Conservation (phyloP, 2,797 vertebrate species). For the Amazona ochrocephala region DNA sequence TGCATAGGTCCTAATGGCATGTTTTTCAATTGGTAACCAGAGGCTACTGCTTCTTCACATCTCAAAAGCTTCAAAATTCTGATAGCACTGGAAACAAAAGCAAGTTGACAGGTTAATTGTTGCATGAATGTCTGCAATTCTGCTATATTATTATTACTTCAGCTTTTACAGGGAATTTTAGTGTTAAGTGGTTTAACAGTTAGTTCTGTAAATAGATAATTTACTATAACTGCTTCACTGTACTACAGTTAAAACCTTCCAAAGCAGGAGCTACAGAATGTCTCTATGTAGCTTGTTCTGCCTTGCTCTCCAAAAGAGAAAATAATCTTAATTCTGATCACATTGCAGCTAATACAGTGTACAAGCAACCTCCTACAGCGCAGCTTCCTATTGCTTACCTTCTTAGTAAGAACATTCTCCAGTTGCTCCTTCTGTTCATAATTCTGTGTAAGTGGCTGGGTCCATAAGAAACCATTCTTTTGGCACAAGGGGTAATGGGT, state of each 20-base stretch:
- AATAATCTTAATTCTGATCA: neutral
- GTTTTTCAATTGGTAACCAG: neutral
- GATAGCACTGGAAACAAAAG: neutral
- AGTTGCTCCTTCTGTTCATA: neutral
- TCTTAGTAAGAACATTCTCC: neutral
- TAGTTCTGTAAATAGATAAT: neutral
- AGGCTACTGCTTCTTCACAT: neutral
- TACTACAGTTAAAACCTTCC: neutral
- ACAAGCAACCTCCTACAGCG: neutral
- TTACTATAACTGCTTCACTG: neutral
- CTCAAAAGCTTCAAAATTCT: neutral
- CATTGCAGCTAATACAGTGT: neutral
- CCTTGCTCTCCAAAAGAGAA: neutral
- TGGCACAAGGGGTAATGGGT: neutral
- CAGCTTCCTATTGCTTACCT: neutral
- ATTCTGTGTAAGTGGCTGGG: neutral
- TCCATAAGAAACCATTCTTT: neutral
- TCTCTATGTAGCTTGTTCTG: neutral
- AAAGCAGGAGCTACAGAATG: neutral
- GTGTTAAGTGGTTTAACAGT: neutral
- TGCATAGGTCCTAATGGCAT: neutral
- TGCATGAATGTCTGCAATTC: neutral
- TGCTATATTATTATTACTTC: neutral
- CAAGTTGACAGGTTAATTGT: neutral
- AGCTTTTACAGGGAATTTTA: neutral